phyloP scores from a whole-genome alignment of 2,113 vertebrate genomes.

The Peromyscus polionotus region DNA sequence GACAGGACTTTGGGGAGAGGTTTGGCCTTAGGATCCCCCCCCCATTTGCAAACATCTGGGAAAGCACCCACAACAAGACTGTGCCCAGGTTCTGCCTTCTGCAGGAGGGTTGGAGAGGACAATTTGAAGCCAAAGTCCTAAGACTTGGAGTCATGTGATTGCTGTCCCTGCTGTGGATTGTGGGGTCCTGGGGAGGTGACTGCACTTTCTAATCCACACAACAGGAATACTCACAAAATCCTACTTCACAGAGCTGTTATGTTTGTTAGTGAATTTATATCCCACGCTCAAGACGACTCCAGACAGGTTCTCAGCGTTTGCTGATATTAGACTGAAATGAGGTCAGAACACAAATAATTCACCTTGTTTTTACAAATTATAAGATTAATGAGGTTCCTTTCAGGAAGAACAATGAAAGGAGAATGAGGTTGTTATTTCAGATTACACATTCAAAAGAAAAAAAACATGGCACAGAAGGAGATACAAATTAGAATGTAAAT shows the following conservation, averaged over 20 bases:
- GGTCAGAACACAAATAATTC: constrained; percentile 1
- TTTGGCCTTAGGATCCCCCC: no score
- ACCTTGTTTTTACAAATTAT: constrained; percentile 43
- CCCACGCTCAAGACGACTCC: background rate
- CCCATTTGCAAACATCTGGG: background rate
- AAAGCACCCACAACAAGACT: background rate
- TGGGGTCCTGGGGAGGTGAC: background rate
- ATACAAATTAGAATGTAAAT: background rate
- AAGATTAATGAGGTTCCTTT: constrained; percentile 37
- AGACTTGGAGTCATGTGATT: background rate
- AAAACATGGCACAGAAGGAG: constrained; percentile 2
- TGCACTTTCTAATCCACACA: background rate
- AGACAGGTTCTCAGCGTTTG: background rate
- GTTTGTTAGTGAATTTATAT: background rate
- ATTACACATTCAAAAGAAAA: constrained; percentile 17
- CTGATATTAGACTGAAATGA: background rate
- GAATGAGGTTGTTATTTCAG: constrained; percentile 18
- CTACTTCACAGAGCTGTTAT: background rate
- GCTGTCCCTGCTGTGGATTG: background rate
- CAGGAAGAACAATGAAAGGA: constrained; percentile 41
- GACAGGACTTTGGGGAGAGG: background rate
- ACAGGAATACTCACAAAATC: background rate
- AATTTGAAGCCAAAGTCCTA: background rate
- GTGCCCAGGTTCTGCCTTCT: background rate
- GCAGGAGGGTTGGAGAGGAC: background rate